Base-by-base conservation (phyloP, 2,113 vertebrate genomes). In the Blennius ocellaris region DNA sequence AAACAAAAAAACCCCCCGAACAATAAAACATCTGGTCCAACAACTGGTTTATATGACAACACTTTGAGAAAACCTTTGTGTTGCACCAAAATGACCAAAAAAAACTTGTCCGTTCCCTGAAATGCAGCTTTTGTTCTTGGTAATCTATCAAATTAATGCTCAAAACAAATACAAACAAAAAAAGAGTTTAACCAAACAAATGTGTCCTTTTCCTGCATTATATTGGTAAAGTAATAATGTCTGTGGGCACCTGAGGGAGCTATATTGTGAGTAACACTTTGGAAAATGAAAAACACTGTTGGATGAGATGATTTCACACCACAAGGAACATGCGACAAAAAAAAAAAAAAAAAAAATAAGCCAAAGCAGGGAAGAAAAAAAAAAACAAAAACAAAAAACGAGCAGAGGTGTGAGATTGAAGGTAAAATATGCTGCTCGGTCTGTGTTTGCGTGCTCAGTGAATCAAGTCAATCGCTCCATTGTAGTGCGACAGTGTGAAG, bases 221-320 rank as follows among this genome's bases (percentile, higher is more conserved):
- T 57, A 5, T 17, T 30, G 38, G n/a, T 8, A 7, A 37, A 62
- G 37, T 40, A 67, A 71, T 77, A 60, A 71, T 76, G 57, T 40
- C 50, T 36, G 43, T 2, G 0, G 7, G 6, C 50, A 30, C 47
- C 49, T 3, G 44, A 44, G 78, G 54, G 68, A 51, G 40, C n/a
- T 21, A 6, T n/a, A 52, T 55, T 47, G 58, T 54, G 67, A 60
- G 55, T 64, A 63, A 68, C 69, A 66, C 52, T 17, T 65, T 51
- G 60, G 48, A 67, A 80, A 82, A 84, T 77, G 21, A 65, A 41
- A 59, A 15, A 36, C 38, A 4, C 56, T 50, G 56, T 65, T 21
- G 41, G 54, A 59, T 37, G 69, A 69, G 56, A 43, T 82, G 58
- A 71, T 69, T 88, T 83, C 64, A 76, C 80, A 79, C 66, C 76